Evolutionary conservation across 2,113 vertebrate genomes (phyloP).

Genomic region (Macquaria ambigua): DNA sequence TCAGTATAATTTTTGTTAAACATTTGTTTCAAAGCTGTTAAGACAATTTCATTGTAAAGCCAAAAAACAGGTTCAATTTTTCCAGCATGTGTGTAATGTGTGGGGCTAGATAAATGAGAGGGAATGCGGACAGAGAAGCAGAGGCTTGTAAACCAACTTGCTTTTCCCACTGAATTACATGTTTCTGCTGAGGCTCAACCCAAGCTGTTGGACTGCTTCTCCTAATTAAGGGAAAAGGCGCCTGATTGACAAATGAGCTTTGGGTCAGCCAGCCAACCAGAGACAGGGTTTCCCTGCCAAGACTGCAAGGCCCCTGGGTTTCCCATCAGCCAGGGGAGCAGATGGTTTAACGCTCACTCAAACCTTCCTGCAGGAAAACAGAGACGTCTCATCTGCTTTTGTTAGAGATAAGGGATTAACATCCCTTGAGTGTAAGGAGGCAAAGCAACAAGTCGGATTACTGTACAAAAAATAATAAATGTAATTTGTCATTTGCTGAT

Average conservation of each 20-base stretch:
- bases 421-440: neutral
- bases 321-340: slow-evolving; percentile 69
- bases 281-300: slow-evolving; percentile 65
- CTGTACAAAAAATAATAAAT: neutral
- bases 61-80: slow-evolving; percentile 55
- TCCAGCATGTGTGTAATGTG: slow-evolving; percentile 23
- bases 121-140: neutral
- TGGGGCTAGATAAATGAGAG: slow-evolving; percentile 15
- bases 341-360: slow-evolving; percentile 69
- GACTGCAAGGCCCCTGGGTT: slow-evolving; percentile 58
- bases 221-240: slow-evolving; percentile 65
- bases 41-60: slow-evolving; percentile 15
- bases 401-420: slow-evolving; percentile 28
- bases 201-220: slow-evolving; percentile 51
- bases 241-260: slow-evolving; percentile 69
- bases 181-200: slow-evolving; percentile 42
- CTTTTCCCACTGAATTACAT: slow-evolving; percentile 47
- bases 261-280: slow-evolving; percentile 61
- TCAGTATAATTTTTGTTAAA: slow-evolving; percentile 17
- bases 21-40: slow-evolving; percentile 35
- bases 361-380: slow-evolving; percentile 34
- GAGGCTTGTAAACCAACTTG: slow-evolving; percentile 28
- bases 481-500: neutral
- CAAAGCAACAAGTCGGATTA: slow-evolving; percentile 14
- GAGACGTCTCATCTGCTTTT: slow-evolving; percentile 57